Percentiles rank a stretch among this genome's conserved stretches.
phyloP scores from a whole-genome alignment of 2,113 vertebrate species.

The Antechinus flavipes region DNA sequence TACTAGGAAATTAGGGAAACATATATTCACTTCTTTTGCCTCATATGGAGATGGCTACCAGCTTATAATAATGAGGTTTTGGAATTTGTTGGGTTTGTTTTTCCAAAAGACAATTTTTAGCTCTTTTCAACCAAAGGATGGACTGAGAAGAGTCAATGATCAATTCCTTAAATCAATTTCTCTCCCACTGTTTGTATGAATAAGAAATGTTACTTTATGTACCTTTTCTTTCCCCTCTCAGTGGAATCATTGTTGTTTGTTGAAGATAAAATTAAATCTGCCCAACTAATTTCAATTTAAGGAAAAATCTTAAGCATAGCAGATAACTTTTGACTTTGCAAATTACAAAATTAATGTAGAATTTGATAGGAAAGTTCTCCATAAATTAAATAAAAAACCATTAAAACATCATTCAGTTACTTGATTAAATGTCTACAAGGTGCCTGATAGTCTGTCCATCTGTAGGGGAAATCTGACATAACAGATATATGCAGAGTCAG shows the following conservation, averaged over 20 bases:
- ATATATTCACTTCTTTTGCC: not conserved
- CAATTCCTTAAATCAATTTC: conserved; percentile 70
- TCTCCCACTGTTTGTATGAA: conserved; percentile 70
- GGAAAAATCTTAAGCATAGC: not conserved
- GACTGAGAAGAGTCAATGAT: conserved; percentile 61
- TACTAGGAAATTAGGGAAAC: not conserved
- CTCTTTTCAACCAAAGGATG: not conserved
- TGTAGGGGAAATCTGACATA: not conserved
- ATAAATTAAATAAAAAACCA: not conserved
- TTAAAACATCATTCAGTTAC: not conserved
- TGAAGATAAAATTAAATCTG: not conserved
- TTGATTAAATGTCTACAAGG: not conserved
- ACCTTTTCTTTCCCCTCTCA: not conserved
- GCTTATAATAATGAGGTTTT: not conserved
- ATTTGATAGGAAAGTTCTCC: not conserved
- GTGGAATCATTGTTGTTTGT: not conserved
- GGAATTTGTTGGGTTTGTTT: not conserved
- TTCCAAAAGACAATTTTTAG: not conserved
- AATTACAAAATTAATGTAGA: not conserved
- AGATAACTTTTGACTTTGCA: not conserved
- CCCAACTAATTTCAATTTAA: not conserved
- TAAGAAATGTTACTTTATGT: conserved; percentile 64
- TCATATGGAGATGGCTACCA: not conserved
- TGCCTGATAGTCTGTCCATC: not conserved
- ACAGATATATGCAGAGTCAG: not conserved